Evolutionary conservation across 2,113 vertebrate species (phyloP), one percentile per base, ranked within the genome.

Genomic region (Microcebus jonahi): DNA sequence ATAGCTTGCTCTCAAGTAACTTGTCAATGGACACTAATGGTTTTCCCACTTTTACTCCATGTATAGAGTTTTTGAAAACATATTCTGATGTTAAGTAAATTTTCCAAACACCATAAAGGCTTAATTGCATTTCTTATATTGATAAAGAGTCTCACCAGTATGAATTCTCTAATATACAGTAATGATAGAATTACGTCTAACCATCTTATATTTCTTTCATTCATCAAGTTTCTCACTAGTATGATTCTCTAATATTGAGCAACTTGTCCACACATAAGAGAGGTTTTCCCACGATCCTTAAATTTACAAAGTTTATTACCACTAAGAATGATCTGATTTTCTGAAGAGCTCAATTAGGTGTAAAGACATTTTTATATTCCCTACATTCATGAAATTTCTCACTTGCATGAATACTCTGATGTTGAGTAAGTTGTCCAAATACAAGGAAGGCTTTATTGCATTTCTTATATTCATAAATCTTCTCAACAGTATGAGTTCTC

Each of bases 401-500:
- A 88, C 29, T 29, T 75, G 6, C 79, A 71, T 88, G 29, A 90
- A 73, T 91, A 55, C 11, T 88, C 31, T 82, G 8, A 67, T 80
- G 21, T 17, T 68, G 31, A 83, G 5, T 48, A 90, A 70, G 5
- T 76, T 90, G 8, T 31, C 7, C 17, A 82, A 15, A 88, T 8
- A 81, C 20, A 45, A 31, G 65, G 18, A 77, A 93, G 10, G 8
- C 12, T 83, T 89, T 91, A 4, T 18, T 59, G 29, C n/a, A 84
- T 63, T 91, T 20, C 10, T 86, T 82, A 83, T 4, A 75, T 53
- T 63, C 14, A 70, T 48, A 92, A 65, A 73, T 29, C 17, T 27
- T 95, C 48, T 88, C 34, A 53, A 45, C 71, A 97, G 93, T 97
- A 96, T 92, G 94, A 96, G 83, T 96, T 90, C 91, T 96, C 89